A percentile compares a stretch with the other conserved stretches of the same genome.
These are phyloP conservation scores for Aspiorhynchus laticeps DNA, from an alignment of 2,113 vertebrate genomes.

Conservation along the genomic window DNA sequence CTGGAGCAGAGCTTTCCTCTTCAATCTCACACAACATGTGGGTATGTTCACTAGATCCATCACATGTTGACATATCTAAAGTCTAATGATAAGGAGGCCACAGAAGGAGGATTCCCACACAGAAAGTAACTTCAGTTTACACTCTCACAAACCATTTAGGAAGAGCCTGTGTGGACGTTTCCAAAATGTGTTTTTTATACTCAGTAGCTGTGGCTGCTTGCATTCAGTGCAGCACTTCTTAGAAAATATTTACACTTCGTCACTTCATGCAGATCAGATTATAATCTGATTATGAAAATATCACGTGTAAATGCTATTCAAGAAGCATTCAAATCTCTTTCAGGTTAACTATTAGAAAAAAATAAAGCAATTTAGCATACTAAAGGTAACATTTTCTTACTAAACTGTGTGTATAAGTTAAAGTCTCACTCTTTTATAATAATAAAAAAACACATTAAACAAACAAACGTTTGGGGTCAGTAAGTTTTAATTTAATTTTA, in stretches of 20 bases:
- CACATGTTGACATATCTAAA: conserved; percentile 2
- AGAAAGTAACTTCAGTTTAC: neutral
- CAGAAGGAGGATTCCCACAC: neutral
- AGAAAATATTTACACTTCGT: neutral
- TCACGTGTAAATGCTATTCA: neutral
- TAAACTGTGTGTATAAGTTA: too few relatives aligned
- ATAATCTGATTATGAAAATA: neutral
- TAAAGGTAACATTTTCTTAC: too few relatives aligned
- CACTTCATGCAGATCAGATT: neutral
- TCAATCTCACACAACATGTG: conserved; percentile 13
- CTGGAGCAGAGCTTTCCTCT: conserved; percentile 2
- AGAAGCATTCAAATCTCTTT: neutral
- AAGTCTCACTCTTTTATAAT: too few relatives aligned
- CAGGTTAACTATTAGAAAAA: neutral
- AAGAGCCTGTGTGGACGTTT: neutral
- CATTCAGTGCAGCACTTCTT: neutral
- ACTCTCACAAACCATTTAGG: neutral
- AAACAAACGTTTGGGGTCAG: too few relatives aligned
- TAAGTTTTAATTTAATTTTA: too few relatives aligned
- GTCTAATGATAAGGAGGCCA: conserved; percentile 13
- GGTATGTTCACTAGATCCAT: conserved; percentile 9
- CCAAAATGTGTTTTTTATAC: neutral
- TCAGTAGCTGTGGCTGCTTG: neutral
- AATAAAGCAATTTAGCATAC: too few relatives aligned
- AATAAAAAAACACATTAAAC: too few relatives aligned